These are phyloP conservation scores for Stigmatopora argus DNA, from an alignment of 2,113 vertebrate genomes.

Conservation along the genomic window DNA sequence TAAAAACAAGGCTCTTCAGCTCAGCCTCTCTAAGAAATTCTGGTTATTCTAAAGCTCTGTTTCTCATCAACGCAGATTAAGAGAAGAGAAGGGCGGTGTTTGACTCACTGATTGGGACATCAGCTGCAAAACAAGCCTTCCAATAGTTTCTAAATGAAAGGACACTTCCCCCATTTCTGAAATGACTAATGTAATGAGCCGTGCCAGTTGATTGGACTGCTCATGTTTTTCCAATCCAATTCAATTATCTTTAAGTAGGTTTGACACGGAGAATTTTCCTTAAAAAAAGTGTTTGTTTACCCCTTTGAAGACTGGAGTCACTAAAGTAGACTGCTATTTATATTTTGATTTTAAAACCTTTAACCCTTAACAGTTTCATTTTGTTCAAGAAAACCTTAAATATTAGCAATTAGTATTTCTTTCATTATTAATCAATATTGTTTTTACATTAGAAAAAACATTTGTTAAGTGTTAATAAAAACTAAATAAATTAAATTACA, in stretches of 20 bases:
- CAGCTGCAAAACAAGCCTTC: slow-evolving; percentile 25
- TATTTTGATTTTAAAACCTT: too few relatives aligned
- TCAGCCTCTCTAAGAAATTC: slow-evolving; percentile 67
- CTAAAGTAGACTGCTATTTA: too few relatives aligned
- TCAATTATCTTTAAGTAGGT: slow-evolving; percentile 8
- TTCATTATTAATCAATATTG: too few relatives aligned
- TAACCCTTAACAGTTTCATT: too few relatives aligned
- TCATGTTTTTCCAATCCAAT: slow-evolving; percentile 8
- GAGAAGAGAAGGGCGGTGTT: slow-evolving; percentile 30
- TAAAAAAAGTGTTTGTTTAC: slow-evolving; percentile 11
- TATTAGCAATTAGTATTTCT: too few relatives aligned
- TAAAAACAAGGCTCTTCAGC: slow-evolving; percentile 64
- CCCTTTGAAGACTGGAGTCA: too few relatives aligned
- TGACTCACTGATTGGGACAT: slow-evolving; percentile 29
- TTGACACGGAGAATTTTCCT: neutral
- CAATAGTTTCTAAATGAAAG: slow-evolving; percentile 11
- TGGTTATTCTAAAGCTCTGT: slow-evolving; percentile 57
- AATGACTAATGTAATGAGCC: slow-evolving; percentile 4
- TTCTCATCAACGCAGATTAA: slow-evolving; percentile 50
- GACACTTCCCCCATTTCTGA: neutral
- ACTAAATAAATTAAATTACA: too few relatives aligned
- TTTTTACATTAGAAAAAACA: too few relatives aligned
- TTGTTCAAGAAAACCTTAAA: too few relatives aligned
- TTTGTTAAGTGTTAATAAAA: too few relatives aligned
- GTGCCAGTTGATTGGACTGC: slow-evolving; percentile 22